Evolutionary conservation across 2,113 vertebrate species (phyloP), one percentile per base, ranked within the genome.

Genomic region (Pelecanus crispus): DNA sequence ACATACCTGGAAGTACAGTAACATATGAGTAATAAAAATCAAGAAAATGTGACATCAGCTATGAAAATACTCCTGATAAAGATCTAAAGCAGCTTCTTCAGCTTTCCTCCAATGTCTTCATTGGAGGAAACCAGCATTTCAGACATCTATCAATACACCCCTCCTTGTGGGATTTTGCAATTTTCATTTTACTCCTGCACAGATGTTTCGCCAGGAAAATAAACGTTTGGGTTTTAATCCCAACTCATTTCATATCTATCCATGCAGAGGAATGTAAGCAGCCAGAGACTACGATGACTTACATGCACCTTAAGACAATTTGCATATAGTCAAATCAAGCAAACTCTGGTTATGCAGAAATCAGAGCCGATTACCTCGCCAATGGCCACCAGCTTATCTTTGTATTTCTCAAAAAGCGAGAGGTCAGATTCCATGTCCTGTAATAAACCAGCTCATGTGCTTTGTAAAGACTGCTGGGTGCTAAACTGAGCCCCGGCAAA

Each of bases 401-500:
- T 92, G 91, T 97, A 86, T 74, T 95, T 94, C 73, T 98, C 81
- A 40, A 98, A 97, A 20, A 91, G 87, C 6, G 21, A 86, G 50
- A 98, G 66, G 20, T 94, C 94, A 62, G 93, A 55, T 34, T 98
- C 96, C 95, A 98, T 21, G 11, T 96, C 97, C 98, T 98, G 67
- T 29, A 88, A 85, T 83, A 93, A 96, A 73, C 15, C 45, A 82
- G 28, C n/a, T 74, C 44, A 42, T 1, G 3, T 36, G 34, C 59
- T 82, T 81, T 70, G 38, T 65, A 5, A 79, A 92, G 61, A 34
- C 25, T 52, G 38, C 50, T 59, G 53, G 17, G 9, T 16, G 32
- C 42, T 61, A 58, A 68, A 16, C 19, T 65, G 68, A 90, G 47
- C 58, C 53, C 52, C 1, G 5, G 58, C 25, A 81, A 93, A 81